Conservation (phyloP, 2,113 vertebrate species). For the Dasyornis broadbenti region DNA sequence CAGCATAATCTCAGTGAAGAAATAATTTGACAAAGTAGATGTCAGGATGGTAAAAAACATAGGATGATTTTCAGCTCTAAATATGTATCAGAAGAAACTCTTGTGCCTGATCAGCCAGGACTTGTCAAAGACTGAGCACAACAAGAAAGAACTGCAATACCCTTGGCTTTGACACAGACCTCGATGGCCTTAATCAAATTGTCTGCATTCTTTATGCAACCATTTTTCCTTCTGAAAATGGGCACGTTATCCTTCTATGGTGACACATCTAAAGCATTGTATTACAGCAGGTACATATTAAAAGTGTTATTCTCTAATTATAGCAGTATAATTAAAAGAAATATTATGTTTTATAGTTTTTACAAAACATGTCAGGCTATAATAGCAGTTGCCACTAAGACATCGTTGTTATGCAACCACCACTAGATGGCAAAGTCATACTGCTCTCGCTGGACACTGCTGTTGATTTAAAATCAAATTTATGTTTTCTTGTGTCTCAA, state of each 20-base stretch:
- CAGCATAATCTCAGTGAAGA: neutral
- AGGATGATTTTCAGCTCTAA: neutral
- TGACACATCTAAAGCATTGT: fast-evolving
- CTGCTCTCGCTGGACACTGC: conserved; percentile 3
- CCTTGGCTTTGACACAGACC: neutral
- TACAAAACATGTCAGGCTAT: neutral
- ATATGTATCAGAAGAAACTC: neutral
- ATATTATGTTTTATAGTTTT: neutral
- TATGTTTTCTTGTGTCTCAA: neutral
- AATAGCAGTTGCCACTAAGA: neutral
- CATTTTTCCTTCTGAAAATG: neutral
- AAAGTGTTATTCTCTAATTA: neutral
- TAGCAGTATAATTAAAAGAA: neutral
- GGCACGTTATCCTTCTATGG: neutral
- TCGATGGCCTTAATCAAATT: neutral
- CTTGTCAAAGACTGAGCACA: neutral
- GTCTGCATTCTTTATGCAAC: neutral
- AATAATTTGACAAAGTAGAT: neutral
- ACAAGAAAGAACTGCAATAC: neutral
- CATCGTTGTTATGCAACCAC: neutral
- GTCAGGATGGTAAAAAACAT: neutral
- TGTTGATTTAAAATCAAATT: neutral
- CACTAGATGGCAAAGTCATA: conserved; percentile 75
- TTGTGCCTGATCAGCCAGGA: neutral
- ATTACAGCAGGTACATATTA: neutral